These are phyloP conservation scores for Cotesia typhae DNA, from an alignment of 1,140 invertebrate genomes.

Conservation along the genomic window DNA sequence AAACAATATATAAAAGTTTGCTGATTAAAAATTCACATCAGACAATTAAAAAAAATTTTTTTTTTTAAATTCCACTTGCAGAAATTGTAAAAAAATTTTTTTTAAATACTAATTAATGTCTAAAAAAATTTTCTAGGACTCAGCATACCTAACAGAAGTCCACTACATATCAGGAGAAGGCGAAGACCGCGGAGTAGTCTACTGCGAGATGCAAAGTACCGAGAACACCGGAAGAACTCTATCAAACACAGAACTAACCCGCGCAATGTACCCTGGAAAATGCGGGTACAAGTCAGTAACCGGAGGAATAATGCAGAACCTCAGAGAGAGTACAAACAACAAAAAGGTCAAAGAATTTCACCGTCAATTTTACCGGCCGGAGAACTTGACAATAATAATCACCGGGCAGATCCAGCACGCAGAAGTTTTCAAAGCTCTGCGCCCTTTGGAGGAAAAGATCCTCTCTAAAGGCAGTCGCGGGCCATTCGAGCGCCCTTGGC, in stretches of 20 bases:
- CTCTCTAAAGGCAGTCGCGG: constrained; percentile 70
- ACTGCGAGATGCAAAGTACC: constrained; percentile 90
- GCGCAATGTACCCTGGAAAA: constrained; percentile 79
- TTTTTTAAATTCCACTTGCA: constrained; percentile 30
- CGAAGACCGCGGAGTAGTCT: constrained; percentile 90
- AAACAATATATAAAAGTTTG: too few species aligned
- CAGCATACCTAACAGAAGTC: constrained; percentile 87
- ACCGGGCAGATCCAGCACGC: constrained; percentile 81
- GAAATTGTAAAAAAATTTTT: constrained; percentile 1
- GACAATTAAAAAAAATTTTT: neutral
- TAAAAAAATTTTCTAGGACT: constrained; percentile 66
- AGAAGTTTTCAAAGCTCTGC: constrained; percentile 79
- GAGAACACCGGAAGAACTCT: constrained; percentile 84
- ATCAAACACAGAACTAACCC: constrained; percentile 70
- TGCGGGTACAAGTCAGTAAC: constrained; percentile 87
- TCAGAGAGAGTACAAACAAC: constrained; percentile 82
- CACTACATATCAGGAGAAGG: constrained; percentile 90
- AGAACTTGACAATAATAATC: constrained; percentile 87
- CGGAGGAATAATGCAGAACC: constrained; percentile 80
- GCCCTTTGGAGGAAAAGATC: constrained; percentile 82
- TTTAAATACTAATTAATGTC: neutral
- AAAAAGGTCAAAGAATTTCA: constrained; percentile 85
- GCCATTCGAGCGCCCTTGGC: constrained; percentile 79
- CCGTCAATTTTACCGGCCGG: constrained; percentile 87
- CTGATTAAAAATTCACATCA: too few species aligned